phyloP scores from a whole-genome alignment of 2,888 invertebrate genomes.

The Stenichneumon culpator region DNA sequence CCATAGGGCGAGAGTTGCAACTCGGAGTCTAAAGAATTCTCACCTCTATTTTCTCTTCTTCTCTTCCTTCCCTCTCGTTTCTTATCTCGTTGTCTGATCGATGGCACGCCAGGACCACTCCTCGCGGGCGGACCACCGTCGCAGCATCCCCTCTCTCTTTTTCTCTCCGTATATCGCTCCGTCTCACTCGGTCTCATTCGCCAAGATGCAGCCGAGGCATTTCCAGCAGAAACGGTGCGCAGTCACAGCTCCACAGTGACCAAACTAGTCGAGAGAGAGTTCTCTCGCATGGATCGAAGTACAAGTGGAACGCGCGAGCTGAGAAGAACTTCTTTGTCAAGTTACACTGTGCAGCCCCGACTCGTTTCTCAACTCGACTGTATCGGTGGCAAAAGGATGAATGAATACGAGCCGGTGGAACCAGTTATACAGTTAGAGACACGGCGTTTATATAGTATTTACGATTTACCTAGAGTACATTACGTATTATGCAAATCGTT shows the following conservation, averaged over 20 bases:
- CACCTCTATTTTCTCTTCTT: slow-evolving; percentile 45
- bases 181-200: background rate
- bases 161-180: background rate
- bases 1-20: slow-evolving; percentile 32
- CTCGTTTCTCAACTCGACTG: slow-evolving; percentile 38
- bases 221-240: slow-evolving; percentile 40
- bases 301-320: slow-evolving; percentile 48
- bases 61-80: slow-evolving; percentile 44
- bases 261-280: slow-evolving; percentile 41
- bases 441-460: slow-evolving; percentile 13
- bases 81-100: slow-evolving; percentile 66
- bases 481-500: background rate
- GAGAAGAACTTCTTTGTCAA: slow-evolving; percentile 57
- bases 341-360: slow-evolving; percentile 29
- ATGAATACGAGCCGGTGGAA: slow-evolving; percentile 37
- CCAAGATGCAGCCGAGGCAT: slow-evolving; percentile 27
- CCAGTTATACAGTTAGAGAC: slow-evolving; percentile 47
- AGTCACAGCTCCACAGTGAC: slow-evolving; percentile 46
- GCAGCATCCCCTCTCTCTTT: slow-evolving; percentile 11
- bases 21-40: slow-evolving; percentile 60
- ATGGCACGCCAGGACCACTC: slow-evolving; percentile 67
- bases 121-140: slow-evolving; percentile 61
- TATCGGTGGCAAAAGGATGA: slow-evolving; percentile 58
- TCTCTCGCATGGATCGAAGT: slow-evolving; percentile 47
- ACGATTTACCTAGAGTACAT: slow-evolving; percentile 5